Conservation (phyloP, 2,888 invertebrate species). For the Stenurella melanura region DNA sequence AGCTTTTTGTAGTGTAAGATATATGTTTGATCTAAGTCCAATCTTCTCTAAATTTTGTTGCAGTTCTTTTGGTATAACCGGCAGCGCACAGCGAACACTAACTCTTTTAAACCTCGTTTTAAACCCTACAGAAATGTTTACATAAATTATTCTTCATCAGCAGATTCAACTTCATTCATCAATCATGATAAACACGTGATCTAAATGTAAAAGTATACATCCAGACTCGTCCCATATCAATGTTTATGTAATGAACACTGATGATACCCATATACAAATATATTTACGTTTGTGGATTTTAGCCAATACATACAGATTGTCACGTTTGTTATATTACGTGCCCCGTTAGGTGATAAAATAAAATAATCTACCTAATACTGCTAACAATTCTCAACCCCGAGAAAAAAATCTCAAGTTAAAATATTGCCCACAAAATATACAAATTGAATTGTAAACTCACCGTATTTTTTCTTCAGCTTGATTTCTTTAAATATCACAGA, state of each 20-base stretch:
- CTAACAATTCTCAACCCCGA: neutral
- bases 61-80: no score
- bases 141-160: neutral
- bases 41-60: no score
- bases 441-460: slow-evolving; percentile 47
- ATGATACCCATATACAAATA: neutral
- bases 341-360: neutral
- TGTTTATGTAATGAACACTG: neutral
- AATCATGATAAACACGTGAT: neutral
- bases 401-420: neutral
- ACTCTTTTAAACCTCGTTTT: no score
- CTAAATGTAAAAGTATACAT: neutral
- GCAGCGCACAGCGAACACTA: no score
- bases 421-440: neutral
- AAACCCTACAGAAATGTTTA: neutral
- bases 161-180: neutral
- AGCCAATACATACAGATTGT: neutral
- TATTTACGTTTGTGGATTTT: neutral
- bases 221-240: neutral
- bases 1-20: no score
- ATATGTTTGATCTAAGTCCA: no score
- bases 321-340: neutral
- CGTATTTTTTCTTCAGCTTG: slow-evolving; percentile 60
- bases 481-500: slow-evolving; percentile 13
- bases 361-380: neutral